These are phyloP conservation scores for Noctua fimbriata DNA, from an alignment of 2,888 invertebrate genomes.

Conservation along the genomic window DNA sequence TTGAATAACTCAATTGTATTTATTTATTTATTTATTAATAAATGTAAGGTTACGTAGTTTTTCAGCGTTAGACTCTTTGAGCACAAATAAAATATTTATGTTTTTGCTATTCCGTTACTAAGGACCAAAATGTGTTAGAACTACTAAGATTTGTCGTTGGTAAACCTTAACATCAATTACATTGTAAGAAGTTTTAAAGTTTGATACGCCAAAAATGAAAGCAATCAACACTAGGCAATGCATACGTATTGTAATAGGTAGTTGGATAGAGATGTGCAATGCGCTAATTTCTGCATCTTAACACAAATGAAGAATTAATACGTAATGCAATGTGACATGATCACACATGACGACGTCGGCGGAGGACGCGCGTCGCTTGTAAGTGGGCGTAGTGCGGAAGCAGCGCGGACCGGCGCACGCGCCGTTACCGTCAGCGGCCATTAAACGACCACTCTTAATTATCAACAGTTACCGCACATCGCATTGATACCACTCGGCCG, in stretches of 20 bases:
- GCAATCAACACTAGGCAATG: neutral
- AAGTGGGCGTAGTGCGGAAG: constrained; percentile 83
- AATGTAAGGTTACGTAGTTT: neutral
- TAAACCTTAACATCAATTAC: neutral
- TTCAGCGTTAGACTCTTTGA: neutral
- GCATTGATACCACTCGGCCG: constrained; percentile 75
- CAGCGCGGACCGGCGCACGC: constrained; percentile 76
- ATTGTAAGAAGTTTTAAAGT: neutral
- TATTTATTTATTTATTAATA: too few species aligned
- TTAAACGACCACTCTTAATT: constrained; percentile 87
- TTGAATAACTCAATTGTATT: neutral
- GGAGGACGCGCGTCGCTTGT: constrained; percentile 69
- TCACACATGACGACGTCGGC: constrained; percentile 61
- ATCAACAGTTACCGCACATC: constrained; percentile 87
- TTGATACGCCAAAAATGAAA: neutral
- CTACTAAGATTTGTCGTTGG: neutral
- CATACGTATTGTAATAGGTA: neutral
- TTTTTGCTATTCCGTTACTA: neutral
- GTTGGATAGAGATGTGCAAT: neutral
- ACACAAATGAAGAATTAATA: constrained; percentile 36
- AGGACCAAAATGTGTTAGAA: neutral
- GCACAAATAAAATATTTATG: neutral
- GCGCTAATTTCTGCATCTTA: constrained; percentile 8
- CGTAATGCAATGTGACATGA: constrained; percentile 51
- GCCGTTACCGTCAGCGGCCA: constrained; percentile 85